Conservation (phyloP, 2,113 vertebrate genomes). For the Ptychochromis oligacanthus region DNA sequence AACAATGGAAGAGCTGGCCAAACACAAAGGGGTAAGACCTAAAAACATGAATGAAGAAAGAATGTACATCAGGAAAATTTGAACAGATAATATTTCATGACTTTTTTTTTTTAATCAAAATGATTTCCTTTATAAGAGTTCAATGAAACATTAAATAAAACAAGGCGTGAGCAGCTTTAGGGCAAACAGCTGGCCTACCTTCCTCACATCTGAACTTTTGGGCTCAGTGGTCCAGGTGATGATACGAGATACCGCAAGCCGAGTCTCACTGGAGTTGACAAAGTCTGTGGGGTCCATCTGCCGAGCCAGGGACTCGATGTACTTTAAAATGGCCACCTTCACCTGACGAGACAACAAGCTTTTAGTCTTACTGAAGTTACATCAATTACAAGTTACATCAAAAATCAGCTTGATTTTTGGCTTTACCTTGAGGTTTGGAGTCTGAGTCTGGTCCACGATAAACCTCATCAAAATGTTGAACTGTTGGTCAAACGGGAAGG, state of each 20-base stretch:
- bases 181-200: slow-evolving; percentile 78
- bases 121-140: neutral
- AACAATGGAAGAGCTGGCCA: too few relatives aligned
- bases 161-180: neutral
- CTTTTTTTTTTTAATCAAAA: too few relatives aligned
- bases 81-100: too few relatives aligned
- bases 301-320: slow-evolving; percentile 93
- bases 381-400: neutral
- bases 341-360: slow-evolving; percentile 79
- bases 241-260: slow-evolving; percentile 96
- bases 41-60: too few relatives aligned
- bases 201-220: slow-evolving; percentile 98
- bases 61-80: too few relatives aligned
- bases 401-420: neutral
- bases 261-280: slow-evolving; percentile 97
- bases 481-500: slow-evolving; percentile 97
- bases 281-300: slow-evolving; percentile 99
- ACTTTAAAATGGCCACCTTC: slow-evolving; percentile 97
- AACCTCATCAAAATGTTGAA: slow-evolving; percentile 99
- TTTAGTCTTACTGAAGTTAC: neutral
- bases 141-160: neutral
- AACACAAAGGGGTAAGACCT: too few relatives aligned
- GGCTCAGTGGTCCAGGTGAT: slow-evolving; percentile 99
- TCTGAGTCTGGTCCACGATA: slow-evolving; percentile 99
- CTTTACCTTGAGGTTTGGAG: slow-evolving; percentile 95